These are phyloP conservation scores for Iphiclides podalirius DNA, from an alignment of 2,888 invertebrate species.

Conservation along the genomic window DNA sequence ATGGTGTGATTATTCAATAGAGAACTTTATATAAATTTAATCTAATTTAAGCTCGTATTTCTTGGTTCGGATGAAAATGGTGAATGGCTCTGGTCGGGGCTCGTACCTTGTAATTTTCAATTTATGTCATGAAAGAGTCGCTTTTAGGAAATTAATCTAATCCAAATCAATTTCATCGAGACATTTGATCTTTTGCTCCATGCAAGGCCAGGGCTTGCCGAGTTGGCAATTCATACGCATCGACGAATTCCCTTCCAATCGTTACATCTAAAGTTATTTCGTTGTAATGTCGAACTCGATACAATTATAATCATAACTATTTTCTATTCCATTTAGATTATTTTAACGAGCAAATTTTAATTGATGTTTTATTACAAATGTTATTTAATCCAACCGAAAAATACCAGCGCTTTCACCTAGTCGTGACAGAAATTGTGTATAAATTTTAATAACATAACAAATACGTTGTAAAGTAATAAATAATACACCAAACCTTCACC, in stretches of 20 bases:
- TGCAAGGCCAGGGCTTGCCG: constrained; percentile 5
- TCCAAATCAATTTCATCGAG: constrained; percentile 17
- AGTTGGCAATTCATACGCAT: constrained; percentile 9
- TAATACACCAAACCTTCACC: too few species aligned
- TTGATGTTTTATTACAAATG: too few species aligned
- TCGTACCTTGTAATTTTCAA: constrained; percentile 18
- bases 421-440: too few species aligned
- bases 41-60: neutral
- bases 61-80: neutral
- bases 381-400: too few species aligned
- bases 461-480: too few species aligned
- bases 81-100: neutral
- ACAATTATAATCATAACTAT: too few species aligned
- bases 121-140: constrained; percentile 8
- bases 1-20: too few species aligned
- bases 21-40: neutral
- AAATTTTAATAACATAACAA: too few species aligned
- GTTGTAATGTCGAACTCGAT: too few species aligned
- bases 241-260: constrained; percentile 8
- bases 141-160: constrained; percentile 21
- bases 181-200: constrained; percentile 17
- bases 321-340: too few species aligned
- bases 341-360: too few species aligned
- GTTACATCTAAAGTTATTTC: neutral
- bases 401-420: too few species aligned